These are phyloP conservation scores for Astur gentilis DNA, from an alignment of 2,113 vertebrate genomes.

Conservation along the genomic window DNA sequence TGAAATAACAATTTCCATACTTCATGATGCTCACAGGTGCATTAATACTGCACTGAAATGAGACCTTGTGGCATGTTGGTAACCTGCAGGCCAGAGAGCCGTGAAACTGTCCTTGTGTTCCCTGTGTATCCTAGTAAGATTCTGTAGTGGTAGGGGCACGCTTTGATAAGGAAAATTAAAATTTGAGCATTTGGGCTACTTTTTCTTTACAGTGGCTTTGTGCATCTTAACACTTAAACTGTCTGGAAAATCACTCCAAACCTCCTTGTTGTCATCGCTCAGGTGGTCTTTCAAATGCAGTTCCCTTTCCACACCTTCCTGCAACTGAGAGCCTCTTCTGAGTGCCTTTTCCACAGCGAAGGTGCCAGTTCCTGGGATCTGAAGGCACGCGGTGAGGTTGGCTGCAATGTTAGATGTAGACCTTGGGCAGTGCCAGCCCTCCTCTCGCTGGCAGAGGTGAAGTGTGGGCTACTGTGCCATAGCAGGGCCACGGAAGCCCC, in stretches of 20 bases:
- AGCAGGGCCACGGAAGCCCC: not conserved
- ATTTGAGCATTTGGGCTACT: not conserved
- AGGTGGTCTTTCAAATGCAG: not conserved
- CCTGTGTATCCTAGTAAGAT: not conserved
- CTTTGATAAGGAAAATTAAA: not conserved
- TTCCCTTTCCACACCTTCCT: not conserved
- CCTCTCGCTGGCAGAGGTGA: not conserved
- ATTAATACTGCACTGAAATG: not conserved
- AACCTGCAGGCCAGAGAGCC: not conserved
- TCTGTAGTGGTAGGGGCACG: not conserved
- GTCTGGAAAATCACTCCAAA: not conserved
- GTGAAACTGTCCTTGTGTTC: not conserved
- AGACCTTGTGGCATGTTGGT: not conserved
- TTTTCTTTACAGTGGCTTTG: not conserved
- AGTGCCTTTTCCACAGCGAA: not conserved
- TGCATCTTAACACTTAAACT: not conserved
- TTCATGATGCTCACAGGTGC: not conserved
- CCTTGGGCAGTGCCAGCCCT: not conserved
- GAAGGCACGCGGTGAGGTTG: not conserved
- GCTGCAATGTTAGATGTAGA: not conserved
- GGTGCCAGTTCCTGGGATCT: not conserved
- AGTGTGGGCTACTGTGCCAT: not conserved
- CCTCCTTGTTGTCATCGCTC: not conserved
- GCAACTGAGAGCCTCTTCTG: not conserved
- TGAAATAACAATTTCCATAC: not conserved